These are phyloP conservation scores for Rhodeus uyekii DNA, from an alignment of 2,797 vertebrate genomes.

Conservation along the genomic window DNA sequence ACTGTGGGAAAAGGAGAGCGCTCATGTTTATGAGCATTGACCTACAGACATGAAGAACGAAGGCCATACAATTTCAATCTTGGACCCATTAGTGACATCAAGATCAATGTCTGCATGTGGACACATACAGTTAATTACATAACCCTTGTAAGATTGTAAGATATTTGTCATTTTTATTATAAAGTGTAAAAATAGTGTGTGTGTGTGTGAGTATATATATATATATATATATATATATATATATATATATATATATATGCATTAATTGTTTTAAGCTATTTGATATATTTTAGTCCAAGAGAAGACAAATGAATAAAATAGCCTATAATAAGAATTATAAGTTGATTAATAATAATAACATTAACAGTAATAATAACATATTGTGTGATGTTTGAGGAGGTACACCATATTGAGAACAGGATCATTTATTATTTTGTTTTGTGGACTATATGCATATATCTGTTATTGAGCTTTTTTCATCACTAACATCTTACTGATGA, in stretches of 20 bases:
- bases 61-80: conserved; percentile 15
- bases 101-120: conserved; percentile 20
- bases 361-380: background rate
- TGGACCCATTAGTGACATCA: conserved; percentile 5
- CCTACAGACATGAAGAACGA: conserved; percentile 25
- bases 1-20: conserved; percentile 75
- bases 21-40: conserved; percentile 42
- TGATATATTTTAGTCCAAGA: background rate
- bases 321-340: background rate
- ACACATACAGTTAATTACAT: background rate
- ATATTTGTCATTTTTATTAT: background rate
- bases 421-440: background rate
- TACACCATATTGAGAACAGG: background rate
- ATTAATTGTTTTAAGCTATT: background rate
- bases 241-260: background rate
- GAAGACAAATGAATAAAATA: background rate
- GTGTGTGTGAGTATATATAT: too few species aligned
- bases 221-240: background rate
- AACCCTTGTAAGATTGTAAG: background rate
- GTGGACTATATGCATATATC: background rate
- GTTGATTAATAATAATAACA: background rate
- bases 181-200: background rate
- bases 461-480: too few species aligned
- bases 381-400: background rate
- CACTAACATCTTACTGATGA: background rate